Conservation (phyloP, 1,140 invertebrate genomes). For the Drosophila melanica region DNA sequence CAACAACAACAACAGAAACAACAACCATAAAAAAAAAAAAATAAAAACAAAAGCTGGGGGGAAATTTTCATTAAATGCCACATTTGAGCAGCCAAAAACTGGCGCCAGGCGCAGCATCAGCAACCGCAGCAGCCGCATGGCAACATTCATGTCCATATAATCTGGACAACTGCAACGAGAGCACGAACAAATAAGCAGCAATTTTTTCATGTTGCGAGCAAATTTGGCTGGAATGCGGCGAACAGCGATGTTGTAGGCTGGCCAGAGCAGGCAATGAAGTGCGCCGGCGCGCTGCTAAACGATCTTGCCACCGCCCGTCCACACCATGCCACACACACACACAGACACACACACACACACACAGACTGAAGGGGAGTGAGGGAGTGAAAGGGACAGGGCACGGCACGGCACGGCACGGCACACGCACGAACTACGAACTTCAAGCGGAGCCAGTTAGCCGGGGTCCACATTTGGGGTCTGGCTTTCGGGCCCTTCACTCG, state of each 20-base stretch:
- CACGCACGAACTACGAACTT: conserved; percentile 74
- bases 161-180: conserved; percentile 56
- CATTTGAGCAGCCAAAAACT: conserved; percentile 76
- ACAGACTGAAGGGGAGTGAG: background rate
- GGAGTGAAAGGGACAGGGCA: conserved; percentile 6
- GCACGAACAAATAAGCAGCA: conserved; percentile 76
- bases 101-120: conserved; percentile 59
- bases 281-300: conserved; percentile 77
- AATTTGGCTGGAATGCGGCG: conserved; percentile 74
- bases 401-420: conserved; percentile 40
- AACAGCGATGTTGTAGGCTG: background rate
- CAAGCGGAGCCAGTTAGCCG: conserved; percentile 49
- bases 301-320: conserved; percentile 82
- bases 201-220: conserved; percentile 79
- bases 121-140: conserved; percentile 14
- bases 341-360: background rate
- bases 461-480: conserved; percentile 1
- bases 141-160: conserved; percentile 51
- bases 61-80: conserved; percentile 78
- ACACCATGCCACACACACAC: conserved; percentile 77
- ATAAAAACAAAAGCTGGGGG: conserved; percentile 25
- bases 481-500: conserved; percentile 59
- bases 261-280: conserved; percentile 64
- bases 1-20: conserved; percentile 1
- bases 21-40: conserved; percentile 20